phyloP scores from a whole-genome alignment of 2,113 vertebrate genomes.

The Rhombomys opimus region DNA sequence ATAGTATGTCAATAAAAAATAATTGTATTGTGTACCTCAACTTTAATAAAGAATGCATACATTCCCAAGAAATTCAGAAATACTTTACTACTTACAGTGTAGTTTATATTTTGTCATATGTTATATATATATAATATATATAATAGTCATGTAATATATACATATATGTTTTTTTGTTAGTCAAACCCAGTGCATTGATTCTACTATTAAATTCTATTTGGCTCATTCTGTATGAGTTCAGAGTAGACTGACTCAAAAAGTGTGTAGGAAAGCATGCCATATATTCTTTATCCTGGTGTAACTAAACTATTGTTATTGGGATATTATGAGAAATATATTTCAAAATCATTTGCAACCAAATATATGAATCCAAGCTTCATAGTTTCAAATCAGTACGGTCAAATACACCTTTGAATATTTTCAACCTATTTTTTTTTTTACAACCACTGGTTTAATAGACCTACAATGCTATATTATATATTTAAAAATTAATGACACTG shows the following conservation, averaged over 20 bases:
- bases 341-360: not conserved
- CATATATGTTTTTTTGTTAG: not conserved
- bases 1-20: not conserved
- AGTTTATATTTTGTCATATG: not conserved
- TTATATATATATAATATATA: not conserved
- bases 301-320: not conserved
- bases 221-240: not conserved
- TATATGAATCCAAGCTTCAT: not conserved
- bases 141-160: too few relatives aligned
- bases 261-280: not conserved
- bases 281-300: not conserved
- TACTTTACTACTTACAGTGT: not conserved
- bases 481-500: not conserved
- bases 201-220: not conserved
- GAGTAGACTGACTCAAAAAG: not conserved
- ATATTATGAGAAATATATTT: not conserved
- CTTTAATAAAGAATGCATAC: not conserved
- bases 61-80: not conserved
- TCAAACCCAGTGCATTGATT: not conserved
- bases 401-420: not conserved
- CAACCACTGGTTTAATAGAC: not conserved
- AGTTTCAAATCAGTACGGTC: not conserved
- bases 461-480: not conserved
- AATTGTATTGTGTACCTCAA: not conserved
- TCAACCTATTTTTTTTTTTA: not conserved